Percentiles rank a stretch among this genome's conserved stretches.
phyloP scores from a whole-genome alignment of 2,888 invertebrate species.

The Kuschelorhynchus macadamiae region DNA sequence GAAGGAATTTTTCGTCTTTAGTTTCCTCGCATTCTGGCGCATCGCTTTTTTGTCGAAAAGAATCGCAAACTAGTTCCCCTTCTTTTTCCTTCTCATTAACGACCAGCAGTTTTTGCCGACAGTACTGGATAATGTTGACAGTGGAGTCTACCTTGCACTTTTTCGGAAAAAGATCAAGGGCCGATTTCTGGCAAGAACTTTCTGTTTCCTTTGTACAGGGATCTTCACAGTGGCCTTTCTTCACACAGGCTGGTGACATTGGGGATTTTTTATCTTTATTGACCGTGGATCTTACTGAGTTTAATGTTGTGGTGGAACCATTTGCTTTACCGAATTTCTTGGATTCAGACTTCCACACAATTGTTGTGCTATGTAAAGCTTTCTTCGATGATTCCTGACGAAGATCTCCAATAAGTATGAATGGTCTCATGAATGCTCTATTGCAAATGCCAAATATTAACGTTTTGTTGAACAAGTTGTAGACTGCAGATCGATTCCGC shows the following conservation, averaged over 20 bases:
- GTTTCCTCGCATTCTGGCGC: no score
- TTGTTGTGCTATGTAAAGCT: neutral
- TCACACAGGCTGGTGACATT: no score
- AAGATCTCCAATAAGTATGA: neutral
- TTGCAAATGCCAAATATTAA: neutral
- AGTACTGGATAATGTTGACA: conserved; percentile 25
- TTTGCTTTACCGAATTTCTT: no score
- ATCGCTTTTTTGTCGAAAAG: no score
- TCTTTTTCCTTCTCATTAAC: neutral
- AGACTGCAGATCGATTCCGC: neutral
- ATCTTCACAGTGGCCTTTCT: neutral
- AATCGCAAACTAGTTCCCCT: no score
- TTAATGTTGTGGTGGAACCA: no score
- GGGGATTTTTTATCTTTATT: no score
- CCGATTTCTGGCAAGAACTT: conserved; percentile 2
- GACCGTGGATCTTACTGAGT: no score
- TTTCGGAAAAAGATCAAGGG: conserved; percentile 22
- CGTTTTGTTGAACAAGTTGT: neutral
- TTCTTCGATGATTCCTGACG: neutral
- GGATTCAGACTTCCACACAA: neutral
- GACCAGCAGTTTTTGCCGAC: neutral
- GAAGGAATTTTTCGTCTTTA: neutral
- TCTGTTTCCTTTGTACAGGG: neutral
- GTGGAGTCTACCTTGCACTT: conserved; percentile 22
- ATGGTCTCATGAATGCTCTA: neutral